Percentiles rank a stretch among this genome's conserved stretches.
These are phyloP conservation scores for Psophia crepitans DNA, from an alignment of 2,113 vertebrate species.

Conservation along the genomic window DNA sequence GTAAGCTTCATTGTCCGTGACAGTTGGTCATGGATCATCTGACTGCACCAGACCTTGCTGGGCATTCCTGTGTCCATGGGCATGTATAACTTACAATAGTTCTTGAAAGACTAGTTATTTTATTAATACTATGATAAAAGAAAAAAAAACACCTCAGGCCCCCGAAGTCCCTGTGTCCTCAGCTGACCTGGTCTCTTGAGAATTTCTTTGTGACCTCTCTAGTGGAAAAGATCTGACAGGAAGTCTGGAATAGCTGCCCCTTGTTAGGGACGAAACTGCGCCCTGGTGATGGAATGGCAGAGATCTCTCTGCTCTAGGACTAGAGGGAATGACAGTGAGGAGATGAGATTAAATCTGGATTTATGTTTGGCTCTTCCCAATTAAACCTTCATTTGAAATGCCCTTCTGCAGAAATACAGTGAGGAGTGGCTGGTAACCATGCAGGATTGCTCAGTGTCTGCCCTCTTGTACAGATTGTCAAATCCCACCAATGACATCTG, in stretches of 20 bases:
- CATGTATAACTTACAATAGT: not conserved
- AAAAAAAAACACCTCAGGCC: not conserved
- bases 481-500: not conserved
- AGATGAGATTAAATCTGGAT: not conserved
- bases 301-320: not conserved
- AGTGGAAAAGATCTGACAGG: not conserved
- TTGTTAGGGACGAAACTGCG: not conserved
- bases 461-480: not conserved
- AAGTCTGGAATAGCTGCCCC: not conserved
- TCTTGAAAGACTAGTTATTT: not conserved
- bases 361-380: not conserved
- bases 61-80: not conserved
- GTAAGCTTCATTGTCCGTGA: not conserved
- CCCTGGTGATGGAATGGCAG: not conserved
- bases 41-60: accelerated
- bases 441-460: not conserved
- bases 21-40: not conserved
- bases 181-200: not conserved
- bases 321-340: not conserved
- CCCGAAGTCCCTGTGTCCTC: accelerated
- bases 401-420: not conserved
- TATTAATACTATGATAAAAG: not conserved
- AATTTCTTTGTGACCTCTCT: not conserved
- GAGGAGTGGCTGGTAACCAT: not conserved
- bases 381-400: not conserved